Conservation (phyloP, 2,888 invertebrate species). For the Euphydryas editha region DNA sequence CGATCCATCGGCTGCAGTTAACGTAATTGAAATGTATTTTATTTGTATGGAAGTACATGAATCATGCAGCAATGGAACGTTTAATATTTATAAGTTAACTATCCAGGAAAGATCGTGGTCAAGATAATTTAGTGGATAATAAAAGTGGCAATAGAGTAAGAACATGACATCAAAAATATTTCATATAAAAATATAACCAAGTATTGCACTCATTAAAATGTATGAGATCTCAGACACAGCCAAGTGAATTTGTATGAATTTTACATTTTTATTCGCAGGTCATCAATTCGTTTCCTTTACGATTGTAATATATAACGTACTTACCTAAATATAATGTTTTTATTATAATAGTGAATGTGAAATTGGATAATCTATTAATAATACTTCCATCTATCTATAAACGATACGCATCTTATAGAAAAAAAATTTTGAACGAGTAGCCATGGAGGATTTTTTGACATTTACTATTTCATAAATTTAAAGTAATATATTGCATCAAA, state of each 20-base stretch:
- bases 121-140: background rate
- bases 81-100: conserved; percentile 1
- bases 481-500: too few relatives aligned
- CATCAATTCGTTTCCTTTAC: background rate
- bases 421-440: too few relatives aligned
- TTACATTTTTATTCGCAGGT: background rate
- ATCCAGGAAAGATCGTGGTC: background rate
- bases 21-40: too few relatives aligned
- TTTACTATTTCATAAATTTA: too few relatives aligned
- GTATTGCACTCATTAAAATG: conserved; percentile 4
- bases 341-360: too few relatives aligned
- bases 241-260: conserved; percentile 4
- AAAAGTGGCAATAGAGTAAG: conserved; percentile 2
- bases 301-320: background rate
- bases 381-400: too few relatives aligned
- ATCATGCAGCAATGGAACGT: background rate
- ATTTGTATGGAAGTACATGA: background rate
- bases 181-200: conserved; percentile 1
- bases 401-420: too few relatives aligned
- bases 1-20: too few relatives aligned
- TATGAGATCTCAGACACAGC: background rate
- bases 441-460: too few relatives aligned
- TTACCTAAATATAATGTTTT: background rate
- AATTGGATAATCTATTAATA: too few relatives aligned
- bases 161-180: conserved; percentile 4